Evolutionary conservation across 2,888 invertebrate species (phyloP).

Genomic region (Eulithis prunata): DNA sequence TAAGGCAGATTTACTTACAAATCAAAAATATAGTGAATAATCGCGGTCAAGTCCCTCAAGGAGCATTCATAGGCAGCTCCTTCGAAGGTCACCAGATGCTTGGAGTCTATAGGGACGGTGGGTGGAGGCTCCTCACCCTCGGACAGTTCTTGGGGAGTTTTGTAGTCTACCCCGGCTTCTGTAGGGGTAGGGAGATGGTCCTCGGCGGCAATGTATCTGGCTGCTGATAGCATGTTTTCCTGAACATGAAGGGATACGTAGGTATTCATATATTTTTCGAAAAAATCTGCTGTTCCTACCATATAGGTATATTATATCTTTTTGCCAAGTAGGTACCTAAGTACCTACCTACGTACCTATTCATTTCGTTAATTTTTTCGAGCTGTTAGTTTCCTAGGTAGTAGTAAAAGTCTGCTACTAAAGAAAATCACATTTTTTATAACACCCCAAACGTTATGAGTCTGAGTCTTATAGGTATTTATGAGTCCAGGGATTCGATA

Average conservation of each 20-base stretch:
- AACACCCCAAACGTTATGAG: no score
- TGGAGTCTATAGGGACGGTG: slow-evolving; percentile 18
- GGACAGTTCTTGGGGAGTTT: slow-evolving; percentile 45
- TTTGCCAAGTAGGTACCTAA: no score
- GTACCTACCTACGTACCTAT: no score
- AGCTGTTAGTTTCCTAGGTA: no score
- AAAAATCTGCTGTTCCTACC: no score
- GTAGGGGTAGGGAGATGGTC: slow-evolving; percentile 58
- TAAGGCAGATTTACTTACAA: slow-evolving; percentile 58
- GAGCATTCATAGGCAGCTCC: slow-evolving; percentile 61
- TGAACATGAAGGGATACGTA: slow-evolving; percentile 35
- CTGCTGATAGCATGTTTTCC: slow-evolving; percentile 76
- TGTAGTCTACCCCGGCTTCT: slow-evolving; percentile 62
- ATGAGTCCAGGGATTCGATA: no score
- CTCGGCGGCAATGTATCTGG: slow-evolving; percentile 55
- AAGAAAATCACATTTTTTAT: no score
- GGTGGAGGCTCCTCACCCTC: neutral
- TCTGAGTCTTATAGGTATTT: no score
- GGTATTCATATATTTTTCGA: no score
- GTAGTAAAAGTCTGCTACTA: no score
- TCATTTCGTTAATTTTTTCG: no score
- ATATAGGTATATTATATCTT: no score
- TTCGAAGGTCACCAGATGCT: slow-evolving; percentile 57
- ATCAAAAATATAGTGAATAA: slow-evolving; percentile 78
- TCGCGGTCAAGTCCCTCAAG: slow-evolving; percentile 62